Evolutionary conservation across 2,888 invertebrate species (phyloP).

Genomic region (Druceiella hillmani): DNA sequence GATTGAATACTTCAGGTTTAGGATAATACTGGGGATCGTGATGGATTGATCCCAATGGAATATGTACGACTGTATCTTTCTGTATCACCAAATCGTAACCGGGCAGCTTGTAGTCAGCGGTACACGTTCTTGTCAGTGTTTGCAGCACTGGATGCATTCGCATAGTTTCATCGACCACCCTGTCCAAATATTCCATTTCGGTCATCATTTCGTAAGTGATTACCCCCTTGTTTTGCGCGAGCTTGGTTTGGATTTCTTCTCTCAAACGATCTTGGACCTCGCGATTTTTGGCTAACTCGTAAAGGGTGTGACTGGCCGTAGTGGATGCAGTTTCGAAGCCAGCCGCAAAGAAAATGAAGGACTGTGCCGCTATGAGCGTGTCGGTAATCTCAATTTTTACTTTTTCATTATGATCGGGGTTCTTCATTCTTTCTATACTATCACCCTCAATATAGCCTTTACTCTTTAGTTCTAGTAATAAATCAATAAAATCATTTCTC

Average conservation of each 20-base stretch:
- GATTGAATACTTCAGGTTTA: conserved; percentile 32
- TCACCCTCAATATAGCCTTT: conserved; percentile 30
- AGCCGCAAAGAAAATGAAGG: conserved; percentile 41
- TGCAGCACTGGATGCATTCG: conserved; percentile 36
- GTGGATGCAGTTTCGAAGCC: conserved; percentile 35
- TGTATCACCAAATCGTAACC: conserved; percentile 30
- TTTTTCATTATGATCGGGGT: conserved; percentile 6
- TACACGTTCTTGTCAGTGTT: conserved; percentile 32
- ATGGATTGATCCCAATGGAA: conserved; percentile 35
- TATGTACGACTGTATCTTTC: conserved; percentile 33
- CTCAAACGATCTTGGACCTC: conserved; percentile 27
- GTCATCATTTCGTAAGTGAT: conserved; percentile 31
- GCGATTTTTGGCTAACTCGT: conserved; percentile 31
- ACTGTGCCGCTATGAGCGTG: conserved; percentile 39
- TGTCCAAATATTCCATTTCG: conserved; percentile 30
- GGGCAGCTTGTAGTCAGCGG: conserved; percentile 33
- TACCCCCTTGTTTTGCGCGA: conserved; percentile 25
- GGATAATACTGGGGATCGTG: conserved; percentile 32
- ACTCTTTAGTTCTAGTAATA: conserved; percentile 30
- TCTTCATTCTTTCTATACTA: conserved; percentile 28
- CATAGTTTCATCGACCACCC: conserved; percentile 32
- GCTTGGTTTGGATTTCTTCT: conserved; percentile 30
- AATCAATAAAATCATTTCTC: conserved; percentile 34
- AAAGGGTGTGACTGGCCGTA: conserved; percentile 29
- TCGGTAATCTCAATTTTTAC: conserved; percentile 25